Base-by-base conservation (phyloP, 2,797 vertebrate species). In the Malacoraja senta region DNA sequence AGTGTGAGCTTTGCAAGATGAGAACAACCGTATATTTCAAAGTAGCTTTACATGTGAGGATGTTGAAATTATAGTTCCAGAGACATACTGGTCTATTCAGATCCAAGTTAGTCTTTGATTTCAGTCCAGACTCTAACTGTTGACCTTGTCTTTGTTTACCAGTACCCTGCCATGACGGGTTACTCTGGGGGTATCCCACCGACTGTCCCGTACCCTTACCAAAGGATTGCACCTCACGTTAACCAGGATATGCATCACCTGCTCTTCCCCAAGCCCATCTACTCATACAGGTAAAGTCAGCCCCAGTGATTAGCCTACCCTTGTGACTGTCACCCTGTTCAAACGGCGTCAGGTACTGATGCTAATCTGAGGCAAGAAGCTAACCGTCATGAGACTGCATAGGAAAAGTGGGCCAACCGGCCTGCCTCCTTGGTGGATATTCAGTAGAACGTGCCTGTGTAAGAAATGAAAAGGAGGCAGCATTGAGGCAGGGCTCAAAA, bases 251-350 rank as follows among this genome's bases (percentile, higher is more conserved):
- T 95, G 19, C 95, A 97, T 92, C 97, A 97, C 93, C 95, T 96
- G 7, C 96, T 97, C 88, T 99, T 98, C 94, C 98, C 98, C 19
- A 99, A 99, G 93, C 99, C 99, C 91, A 97, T 99, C 95, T 99
- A 99, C 96, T 99, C 98, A 88, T 99, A 99, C 97, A 99, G 99
- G 98, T 99, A 97, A 90, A 9, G 79, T 71, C 8, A 21, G 72
- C 29, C 13, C n/a, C 81, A 24, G 63, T 44, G 78, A 68, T 26
- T 29, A 61, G 15, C 80, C 58, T 61, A 65, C 32, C 0, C 79
- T 21, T 65, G 93, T 26, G 10, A 19, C 65, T 12, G 21, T 7
- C 44, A 38, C 35, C 24, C 29, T 12, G 24, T 38, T 38, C 58
- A 93, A 24, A 29, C 3, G 0, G 2, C 38, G 29, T 26, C 35